phyloP scores from a whole-genome alignment of 2,888 invertebrate species.

The Drosophila lacicola region DNA sequence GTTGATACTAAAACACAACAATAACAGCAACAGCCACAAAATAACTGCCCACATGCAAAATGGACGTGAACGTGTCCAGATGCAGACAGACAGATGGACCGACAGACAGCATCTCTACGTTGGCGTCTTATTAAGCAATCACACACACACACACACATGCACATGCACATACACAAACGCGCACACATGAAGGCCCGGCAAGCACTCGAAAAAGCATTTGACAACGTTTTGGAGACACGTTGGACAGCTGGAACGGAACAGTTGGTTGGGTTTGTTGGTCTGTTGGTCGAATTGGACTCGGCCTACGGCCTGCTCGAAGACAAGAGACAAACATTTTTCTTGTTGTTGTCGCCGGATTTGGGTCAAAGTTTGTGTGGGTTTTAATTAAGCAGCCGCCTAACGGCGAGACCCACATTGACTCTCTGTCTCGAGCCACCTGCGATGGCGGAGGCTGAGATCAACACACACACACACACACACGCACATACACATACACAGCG shows the following conservation, averaged over 20 bases:
- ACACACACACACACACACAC: conserved; percentile 32
- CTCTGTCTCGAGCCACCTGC: conserved; percentile 47
- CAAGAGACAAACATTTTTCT: conserved; percentile 42
- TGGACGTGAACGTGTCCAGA: conserved; percentile 54
- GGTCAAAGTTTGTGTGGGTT: conserved; percentile 77
- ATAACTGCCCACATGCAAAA: conserved; percentile 73
- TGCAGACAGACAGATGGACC: conserved; percentile 34
- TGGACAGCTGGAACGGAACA: conserved; percentile 39
- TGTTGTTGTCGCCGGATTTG: conserved; percentile 58
- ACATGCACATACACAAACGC: background rate
- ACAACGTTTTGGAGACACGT: conserved; percentile 43
- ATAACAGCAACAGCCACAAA: conserved; percentile 24
- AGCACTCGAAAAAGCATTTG: conserved; percentile 33
- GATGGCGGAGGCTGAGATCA: conserved; percentile 40
- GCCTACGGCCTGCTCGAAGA: conserved; percentile 57
- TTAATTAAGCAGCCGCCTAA: conserved; percentile 71
- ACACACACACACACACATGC: conserved; percentile 20
- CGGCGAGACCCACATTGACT: conserved; percentile 57
- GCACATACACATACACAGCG: conserved; percentile 20
- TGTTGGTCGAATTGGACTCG: conserved; percentile 43
- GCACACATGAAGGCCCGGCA: conserved; percentile 14
- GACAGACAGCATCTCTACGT: conserved; percentile 46
- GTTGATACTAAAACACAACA: conserved; percentile 38
- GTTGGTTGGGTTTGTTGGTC: conserved; percentile 33
- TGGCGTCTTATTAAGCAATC: conserved; percentile 76